phyloP scores from a whole-genome alignment of 2,797 vertebrate genomes.

The Gymnocypris eckloni region DNA sequence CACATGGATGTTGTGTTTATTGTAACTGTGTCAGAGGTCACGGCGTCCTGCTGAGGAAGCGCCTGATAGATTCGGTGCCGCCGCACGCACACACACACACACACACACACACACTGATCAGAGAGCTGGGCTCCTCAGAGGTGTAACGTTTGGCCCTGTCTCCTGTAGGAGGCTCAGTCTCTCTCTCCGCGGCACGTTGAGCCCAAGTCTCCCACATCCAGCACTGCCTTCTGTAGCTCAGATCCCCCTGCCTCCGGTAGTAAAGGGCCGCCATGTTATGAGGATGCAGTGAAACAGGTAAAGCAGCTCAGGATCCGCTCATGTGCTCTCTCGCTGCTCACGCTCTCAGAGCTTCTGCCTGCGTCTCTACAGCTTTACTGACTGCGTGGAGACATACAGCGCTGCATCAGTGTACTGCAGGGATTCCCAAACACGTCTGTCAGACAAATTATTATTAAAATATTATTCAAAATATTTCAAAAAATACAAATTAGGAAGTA shows the following conservation, averaged over 20 bases:
- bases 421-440: not conserved
- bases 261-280: conserved; percentile 94
- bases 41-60: not conserved
- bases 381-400: not conserved
- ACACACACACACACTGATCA: conserved; percentile 33
- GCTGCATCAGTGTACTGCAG: not conserved
- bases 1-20: conserved; percentile 5
- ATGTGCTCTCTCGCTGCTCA: conserved; percentile 43
- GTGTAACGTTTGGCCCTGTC: conserved; percentile 60
- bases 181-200: conserved; percentile 84
- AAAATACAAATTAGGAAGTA: no score
- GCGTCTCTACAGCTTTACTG: conserved; percentile 2
- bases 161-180: conserved; percentile 85
- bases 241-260: conserved; percentile 84
- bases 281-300: conserved; percentile 98
- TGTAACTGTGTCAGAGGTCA: conserved; percentile 7
- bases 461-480: no score
- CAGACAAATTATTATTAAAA: not conserved
- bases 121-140: conserved; percentile 25
- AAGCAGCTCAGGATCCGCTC: conserved; percentile 66
- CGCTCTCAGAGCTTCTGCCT: conserved; percentile 21
- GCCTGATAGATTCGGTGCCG: not conserved
- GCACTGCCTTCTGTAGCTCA: conserved; percentile 88
- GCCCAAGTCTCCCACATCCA: conserved; percentile 86
- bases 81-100: conserved; percentile 30